Conservation (phyloP, 2,888 invertebrate genomes). For the Linnaemya tessellans region DNA sequence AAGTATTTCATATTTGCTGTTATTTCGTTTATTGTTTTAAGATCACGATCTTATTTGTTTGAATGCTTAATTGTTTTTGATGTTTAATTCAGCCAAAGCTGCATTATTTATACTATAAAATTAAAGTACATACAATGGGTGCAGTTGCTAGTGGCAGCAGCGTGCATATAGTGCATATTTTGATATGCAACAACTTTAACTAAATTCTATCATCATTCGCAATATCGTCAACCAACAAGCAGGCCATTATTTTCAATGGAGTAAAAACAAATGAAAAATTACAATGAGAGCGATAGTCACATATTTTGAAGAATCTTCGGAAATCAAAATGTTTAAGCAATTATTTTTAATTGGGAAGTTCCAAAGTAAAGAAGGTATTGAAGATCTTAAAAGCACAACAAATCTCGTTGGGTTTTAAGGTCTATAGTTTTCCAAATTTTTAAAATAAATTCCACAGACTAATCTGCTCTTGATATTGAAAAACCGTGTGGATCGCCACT, state of each 20-base stretch:
- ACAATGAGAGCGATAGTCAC: background rate
- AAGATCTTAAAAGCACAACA: no score
- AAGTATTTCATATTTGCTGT: slow-evolving; percentile 73
- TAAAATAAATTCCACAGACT: no score
- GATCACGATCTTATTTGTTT: slow-evolving; percentile 68
- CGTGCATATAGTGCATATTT: slow-evolving; percentile 30
- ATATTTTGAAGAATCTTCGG: background rate
- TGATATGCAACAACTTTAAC: slow-evolving; percentile 45
- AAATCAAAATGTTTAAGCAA: no score
- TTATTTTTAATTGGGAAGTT: no score
- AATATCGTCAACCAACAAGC: slow-evolving; percentile 18
- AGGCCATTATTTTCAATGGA: background rate
- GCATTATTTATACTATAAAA: slow-evolving; percentile 66
- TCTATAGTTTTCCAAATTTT: no score
- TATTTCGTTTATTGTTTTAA: slow-evolving; percentile 43
- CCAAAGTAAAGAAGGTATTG: no score
- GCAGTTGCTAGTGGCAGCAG: slow-evolving; percentile 44
- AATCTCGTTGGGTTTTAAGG: no score
- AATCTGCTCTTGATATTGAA: no score
- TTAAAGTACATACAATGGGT: slow-evolving; percentile 42
- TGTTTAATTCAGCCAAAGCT: slow-evolving; percentile 40
- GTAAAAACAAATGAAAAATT: background rate
- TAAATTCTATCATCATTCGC: slow-evolving; percentile 50
- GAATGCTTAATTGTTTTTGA: slow-evolving; percentile 69
- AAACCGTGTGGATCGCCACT: no score